These are phyloP conservation scores for Spodoptera frugiperda DNA, from an alignment of 1,140 invertebrate species.

Conservation along the genomic window DNA sequence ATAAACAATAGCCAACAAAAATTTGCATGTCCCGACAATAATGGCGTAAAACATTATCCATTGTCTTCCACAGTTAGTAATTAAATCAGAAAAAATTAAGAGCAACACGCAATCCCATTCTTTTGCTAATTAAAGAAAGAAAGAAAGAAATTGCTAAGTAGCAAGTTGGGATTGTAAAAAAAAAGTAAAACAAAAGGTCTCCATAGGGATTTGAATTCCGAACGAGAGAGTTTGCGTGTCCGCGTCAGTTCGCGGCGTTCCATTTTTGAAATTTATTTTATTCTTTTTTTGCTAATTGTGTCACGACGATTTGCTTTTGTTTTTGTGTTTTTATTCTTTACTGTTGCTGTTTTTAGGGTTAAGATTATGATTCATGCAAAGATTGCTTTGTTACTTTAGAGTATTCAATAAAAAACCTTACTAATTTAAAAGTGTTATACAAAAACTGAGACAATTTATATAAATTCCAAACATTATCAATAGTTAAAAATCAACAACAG, in stretches of 20 bases:
- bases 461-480: not conserved
- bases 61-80: slow-evolving; percentile 76
- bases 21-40: slow-evolving; percentile 75
- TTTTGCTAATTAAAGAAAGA: slow-evolving; percentile 80
- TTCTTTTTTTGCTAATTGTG: slow-evolving; percentile 51
- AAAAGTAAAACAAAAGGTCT: slow-evolving; percentile 64
- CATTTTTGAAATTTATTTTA: slow-evolving; percentile 69
- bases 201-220: slow-evolving; percentile 65
- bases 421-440: not conserved
- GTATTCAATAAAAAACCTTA: too few species aligned
- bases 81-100: slow-evolving; percentile 83
- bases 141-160: slow-evolving; percentile 71
- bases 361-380: slow-evolving; percentile 25
- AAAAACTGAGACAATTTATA: not conserved
- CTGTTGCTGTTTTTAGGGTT: slow-evolving; percentile 31
- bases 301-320: slow-evolving; percentile 54
- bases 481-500: not conserved
- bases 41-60: slow-evolving; percentile 79
- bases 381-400: too few species aligned
- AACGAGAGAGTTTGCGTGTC: slow-evolving; percentile 73
- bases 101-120: slow-evolving; percentile 81
- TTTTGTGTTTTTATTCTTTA: slow-evolving; percentile 47
- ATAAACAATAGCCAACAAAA: slow-evolving; percentile 65
- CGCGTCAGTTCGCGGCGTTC: slow-evolving; percentile 66
- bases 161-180: slow-evolving; percentile 79